Evolutionary conservation across 23 tunicate genomes (phyloP).

Genomic region (Styela clava): DNA sequence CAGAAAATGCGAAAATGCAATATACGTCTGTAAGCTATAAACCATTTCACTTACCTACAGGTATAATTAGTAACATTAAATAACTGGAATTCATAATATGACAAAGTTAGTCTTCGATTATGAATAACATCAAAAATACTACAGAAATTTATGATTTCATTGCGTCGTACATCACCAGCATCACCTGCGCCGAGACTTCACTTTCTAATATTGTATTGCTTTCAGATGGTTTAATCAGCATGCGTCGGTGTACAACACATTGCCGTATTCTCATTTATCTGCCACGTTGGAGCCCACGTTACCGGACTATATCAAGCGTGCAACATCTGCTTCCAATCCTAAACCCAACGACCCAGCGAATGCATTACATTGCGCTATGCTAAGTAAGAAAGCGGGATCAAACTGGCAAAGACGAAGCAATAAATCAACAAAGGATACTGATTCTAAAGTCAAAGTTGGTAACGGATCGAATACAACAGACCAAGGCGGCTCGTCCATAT

Average conservation of each 20-base stretch:
- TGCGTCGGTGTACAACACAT: conserved; percentile 43
- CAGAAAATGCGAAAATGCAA: too few relatives aligned
- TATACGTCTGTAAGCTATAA: too few relatives aligned
- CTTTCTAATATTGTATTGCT: too few relatives aligned
- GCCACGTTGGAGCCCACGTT: conserved; percentile 12
- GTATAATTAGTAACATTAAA: too few relatives aligned
- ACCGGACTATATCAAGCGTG: conserved; percentile 25
- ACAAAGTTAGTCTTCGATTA: too few relatives aligned
- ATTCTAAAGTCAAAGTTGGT: neutral
- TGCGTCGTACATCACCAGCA: too few relatives aligned
- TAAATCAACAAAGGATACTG: neutral
- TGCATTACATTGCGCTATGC: neutral
- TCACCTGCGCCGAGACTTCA: too few relatives aligned
- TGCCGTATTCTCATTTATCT: conserved; percentile 47
- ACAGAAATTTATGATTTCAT: too few relatives aligned
- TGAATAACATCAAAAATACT: too few relatives aligned
- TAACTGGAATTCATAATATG: too few relatives aligned
- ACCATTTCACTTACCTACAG: too few relatives aligned
- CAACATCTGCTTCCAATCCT: neutral
- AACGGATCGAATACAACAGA: too few relatives aligned
- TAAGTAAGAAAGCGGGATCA: neutral
- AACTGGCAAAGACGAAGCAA: neutral
- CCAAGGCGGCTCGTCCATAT: neutral
- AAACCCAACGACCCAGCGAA: neutral
- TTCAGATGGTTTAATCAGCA: conserved; percentile 69